Conservation (phyloP, 2,113 vertebrate species). For the Hyla sarda region DNA sequence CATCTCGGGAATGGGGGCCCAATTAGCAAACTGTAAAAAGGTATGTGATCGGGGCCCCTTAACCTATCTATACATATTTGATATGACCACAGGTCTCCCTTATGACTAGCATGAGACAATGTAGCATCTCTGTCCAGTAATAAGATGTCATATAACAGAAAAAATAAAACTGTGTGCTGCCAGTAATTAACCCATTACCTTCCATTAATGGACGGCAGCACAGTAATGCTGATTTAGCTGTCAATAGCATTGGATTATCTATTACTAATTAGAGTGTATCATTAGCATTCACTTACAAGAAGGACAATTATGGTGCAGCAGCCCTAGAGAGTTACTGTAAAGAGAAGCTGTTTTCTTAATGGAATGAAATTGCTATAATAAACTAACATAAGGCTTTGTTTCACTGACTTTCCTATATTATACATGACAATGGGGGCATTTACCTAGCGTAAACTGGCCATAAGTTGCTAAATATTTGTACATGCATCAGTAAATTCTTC, state of each 20-base stretch:
- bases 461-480: too few relatives aligned
- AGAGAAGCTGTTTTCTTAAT: slow-evolving; percentile 6
- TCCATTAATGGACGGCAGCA: slow-evolving; percentile 21
- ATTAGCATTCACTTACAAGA: slow-evolving; percentile 32
- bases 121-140: slow-evolving; percentile 21
- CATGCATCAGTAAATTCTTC: too few relatives aligned
- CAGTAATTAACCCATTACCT: slow-evolving; percentile 46
- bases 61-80: too few relatives aligned
- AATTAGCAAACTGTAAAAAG: too few relatives aligned
- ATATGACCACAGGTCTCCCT: too few relatives aligned
- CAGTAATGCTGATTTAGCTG: slow-evolving; percentile 21
- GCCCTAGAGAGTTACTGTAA: slow-evolving; percentile 15
- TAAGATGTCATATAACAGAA: slow-evolving; percentile 22
- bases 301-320: slow-evolving; percentile 6
- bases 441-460: too few relatives aligned
- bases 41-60: too few relatives aligned
- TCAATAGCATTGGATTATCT: slow-evolving; percentile 34
- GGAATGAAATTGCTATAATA: background rate
- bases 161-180: background rate
- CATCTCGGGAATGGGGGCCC: too few relatives aligned
- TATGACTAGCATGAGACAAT: too few relatives aligned
- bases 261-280: slow-evolving; percentile 39
- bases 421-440: too few relatives aligned
- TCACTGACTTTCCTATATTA: background rate
- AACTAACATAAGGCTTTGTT: background rate